Base-by-base conservation (phyloP, 2,888 invertebrate genomes). In the Poecilus cupreus region DNA sequence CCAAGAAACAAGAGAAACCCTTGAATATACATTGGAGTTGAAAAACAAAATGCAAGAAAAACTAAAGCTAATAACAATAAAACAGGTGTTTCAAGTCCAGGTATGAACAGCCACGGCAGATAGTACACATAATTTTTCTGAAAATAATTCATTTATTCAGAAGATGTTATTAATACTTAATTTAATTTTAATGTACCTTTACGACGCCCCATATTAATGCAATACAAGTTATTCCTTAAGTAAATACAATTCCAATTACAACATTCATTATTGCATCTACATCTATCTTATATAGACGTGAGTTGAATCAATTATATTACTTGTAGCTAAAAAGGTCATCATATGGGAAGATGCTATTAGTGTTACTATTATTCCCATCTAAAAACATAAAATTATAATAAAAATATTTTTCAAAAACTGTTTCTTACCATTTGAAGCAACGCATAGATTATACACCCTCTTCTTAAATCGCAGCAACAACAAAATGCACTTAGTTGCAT, bases 351-450 rank as follows among this genome's bases (percentile, higher is more conserved):
- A 60, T 3, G 11, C 60, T 1, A 60, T 60, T 60, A 60, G 24
- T 5, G n/a, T 60, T 22, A 26, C 60, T 10, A 60, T 26, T 20
- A 60, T 26, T 13, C 8, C 26, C 60, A 60, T 60, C 60, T 60
- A 24, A 60, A 60, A 60, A 16, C 2, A 8, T 24, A 11, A 60
- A 0, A 11, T 6, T 10, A 8, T 26, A 60, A 5, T n/a, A 24
- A 24, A 54, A 60, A 1, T 11, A 60, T 10, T 5, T 1, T n/a
- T 24, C 3, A 22, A 8, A 60, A 60, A 18, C 6, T 3, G 3
- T 18, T 43, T 43, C 43, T 60, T 37, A 68, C 68, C 68, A 68
- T 37, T 68, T 68, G 68, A n/a, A 68, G 37, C 68, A 37, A 68
- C 37, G 68, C 68, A 39, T 13, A 68, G 32, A 68, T 32, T 37